Evolutionary conservation across 2,888 invertebrate species (phyloP).

Genomic region (Pyrrhosoma nymphula): DNA sequence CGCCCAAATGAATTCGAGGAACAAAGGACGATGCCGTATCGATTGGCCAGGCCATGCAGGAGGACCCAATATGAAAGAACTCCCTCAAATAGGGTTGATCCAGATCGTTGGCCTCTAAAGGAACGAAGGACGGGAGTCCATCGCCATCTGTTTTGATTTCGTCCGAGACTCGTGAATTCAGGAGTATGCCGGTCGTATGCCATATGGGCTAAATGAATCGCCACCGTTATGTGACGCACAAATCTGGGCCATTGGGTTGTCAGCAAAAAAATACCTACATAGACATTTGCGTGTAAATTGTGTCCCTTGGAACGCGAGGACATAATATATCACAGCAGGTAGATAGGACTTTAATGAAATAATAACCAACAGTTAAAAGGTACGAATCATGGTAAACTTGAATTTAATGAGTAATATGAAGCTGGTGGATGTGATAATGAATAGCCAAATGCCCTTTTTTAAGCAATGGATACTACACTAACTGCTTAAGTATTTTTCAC

Average conservation of each 20-base stretch:
- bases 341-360: not conserved
- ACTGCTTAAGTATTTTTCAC: too few species aligned
- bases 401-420: too few species aligned
- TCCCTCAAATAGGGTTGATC: not conserved
- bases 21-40: not conserved
- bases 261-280: not conserved
- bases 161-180: not conserved
- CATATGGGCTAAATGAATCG: not conserved
- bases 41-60: not conserved
- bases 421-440: too few species aligned
- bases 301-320: not conserved
- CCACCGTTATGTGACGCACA: not conserved
- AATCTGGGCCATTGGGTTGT: not conserved
- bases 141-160: conserved; percentile 11
- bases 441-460: too few species aligned
- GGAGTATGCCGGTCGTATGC: not conserved
- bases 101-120: not conserved
- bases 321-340: not conserved
- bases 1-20: not conserved
- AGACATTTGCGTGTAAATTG: not conserved
- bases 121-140: not conserved
- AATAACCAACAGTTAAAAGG: too few species aligned
- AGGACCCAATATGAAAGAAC: not conserved
- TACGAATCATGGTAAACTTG: too few species aligned
- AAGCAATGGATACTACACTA: too few species aligned